These are phyloP conservation scores for Microcebus griseorufus DNA, from an alignment of 2,113 vertebrate species.

Conservation along the genomic window DNA sequence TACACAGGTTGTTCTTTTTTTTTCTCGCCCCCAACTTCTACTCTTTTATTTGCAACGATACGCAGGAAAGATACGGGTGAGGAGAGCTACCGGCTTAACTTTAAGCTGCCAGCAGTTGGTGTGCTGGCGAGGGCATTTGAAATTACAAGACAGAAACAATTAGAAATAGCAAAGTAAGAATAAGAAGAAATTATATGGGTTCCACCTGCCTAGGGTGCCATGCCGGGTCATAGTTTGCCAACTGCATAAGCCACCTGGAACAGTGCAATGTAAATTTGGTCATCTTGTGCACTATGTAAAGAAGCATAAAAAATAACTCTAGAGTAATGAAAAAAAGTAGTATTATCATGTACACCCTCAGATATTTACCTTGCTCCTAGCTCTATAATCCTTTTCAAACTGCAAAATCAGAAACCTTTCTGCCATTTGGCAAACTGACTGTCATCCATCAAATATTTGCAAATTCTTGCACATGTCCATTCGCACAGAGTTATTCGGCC, in stretches of 20 bases:
- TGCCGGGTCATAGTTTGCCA: not conserved
- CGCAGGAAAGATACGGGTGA: not conserved
- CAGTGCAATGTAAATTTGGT: not conserved
- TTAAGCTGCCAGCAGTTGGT: not conserved
- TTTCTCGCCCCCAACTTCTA: not conserved
- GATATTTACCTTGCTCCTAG: not conserved
- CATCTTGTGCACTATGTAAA: not conserved
- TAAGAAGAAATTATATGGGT: not conserved
- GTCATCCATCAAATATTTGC: not conserved
- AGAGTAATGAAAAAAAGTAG: not conserved
- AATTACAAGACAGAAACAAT: not conserved
- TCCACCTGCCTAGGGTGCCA: not conserved
- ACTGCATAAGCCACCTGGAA: not conserved
- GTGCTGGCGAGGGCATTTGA: not conserved
- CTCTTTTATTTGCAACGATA: not conserved
- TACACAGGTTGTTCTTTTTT: not conserved
- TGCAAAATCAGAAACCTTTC: constrained; percentile 7
- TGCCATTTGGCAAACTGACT: not conserved
- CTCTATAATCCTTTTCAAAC: constrained; percentile 19
- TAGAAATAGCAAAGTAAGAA: not conserved
- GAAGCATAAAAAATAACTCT: not conserved
- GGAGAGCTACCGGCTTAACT: not conserved
- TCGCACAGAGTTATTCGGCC: not conserved
- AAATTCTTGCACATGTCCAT: not conserved
- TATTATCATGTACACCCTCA: not conserved